Evolutionary conservation across 2,888 invertebrate genomes (phyloP).

Genomic region (Nemoura dubitans): DNA sequence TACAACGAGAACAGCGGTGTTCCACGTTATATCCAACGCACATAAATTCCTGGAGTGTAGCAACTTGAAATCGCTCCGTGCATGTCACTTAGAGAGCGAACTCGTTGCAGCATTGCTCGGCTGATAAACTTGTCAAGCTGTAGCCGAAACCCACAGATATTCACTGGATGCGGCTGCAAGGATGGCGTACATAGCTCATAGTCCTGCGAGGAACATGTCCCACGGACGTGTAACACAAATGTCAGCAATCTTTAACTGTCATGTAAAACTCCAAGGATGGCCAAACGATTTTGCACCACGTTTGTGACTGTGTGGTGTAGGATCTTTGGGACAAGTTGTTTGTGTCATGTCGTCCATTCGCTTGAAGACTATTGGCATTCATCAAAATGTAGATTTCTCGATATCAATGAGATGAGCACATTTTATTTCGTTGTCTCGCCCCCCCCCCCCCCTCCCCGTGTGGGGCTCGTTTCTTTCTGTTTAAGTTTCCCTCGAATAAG

Average conservation of each 20-base stretch:
- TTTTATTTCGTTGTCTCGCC: too few species aligned
- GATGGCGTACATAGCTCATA: neutral
- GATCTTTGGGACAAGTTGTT: neutral
- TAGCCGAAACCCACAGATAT: neutral
- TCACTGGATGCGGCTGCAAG: neutral
- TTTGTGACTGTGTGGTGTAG: too few species aligned
- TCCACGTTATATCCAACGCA: neutral
- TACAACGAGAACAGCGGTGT: neutral
- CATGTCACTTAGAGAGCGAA: neutral
- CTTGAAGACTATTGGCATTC: neutral
- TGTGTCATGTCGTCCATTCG: neutral
- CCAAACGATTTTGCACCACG: neutral
- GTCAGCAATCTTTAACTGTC: constrained; percentile 28
- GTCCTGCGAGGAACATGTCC: neutral
- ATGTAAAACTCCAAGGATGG: constrained; percentile 5
- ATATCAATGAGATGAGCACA: neutral
- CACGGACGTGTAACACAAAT: constrained; percentile 16
- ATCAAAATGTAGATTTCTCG: neutral
- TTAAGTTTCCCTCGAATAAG: neutral
- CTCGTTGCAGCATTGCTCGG: neutral
- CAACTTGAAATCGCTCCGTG: neutral
- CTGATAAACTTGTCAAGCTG: constrained; percentile 18
- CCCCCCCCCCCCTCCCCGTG: too few species aligned
- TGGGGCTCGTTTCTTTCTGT: neutral
- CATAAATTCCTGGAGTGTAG: neutral